These are phyloP conservation scores for Didymodactylos carnosus DNA, from an alignment of 2,888 invertebrate genomes.

Conservation along the genomic window DNA sequence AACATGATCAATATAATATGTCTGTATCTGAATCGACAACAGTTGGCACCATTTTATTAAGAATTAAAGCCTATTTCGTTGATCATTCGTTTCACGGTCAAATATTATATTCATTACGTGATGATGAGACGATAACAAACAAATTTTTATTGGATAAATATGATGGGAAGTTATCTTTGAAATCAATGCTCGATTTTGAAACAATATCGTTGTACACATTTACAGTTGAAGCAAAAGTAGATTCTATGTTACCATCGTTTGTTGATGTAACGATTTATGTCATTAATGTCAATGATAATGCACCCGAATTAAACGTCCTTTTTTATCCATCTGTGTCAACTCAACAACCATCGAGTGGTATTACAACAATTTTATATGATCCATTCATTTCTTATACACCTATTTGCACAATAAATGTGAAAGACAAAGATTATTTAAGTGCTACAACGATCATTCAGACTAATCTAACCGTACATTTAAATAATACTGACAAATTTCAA, in stretches of 20 bases:
- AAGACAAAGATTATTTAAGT: neutral
- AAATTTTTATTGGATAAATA: no score
- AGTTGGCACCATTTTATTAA: no score
- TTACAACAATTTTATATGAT: neutral
- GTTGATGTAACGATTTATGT: neutral
- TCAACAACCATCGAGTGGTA: no score
- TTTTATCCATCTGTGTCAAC: neutral
- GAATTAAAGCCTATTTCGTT: no score
- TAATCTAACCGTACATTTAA: neutral
- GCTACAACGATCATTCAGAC: no score
- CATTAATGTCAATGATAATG: neutral
- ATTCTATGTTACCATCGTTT: neutral
- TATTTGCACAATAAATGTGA: neutral
- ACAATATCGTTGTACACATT: neutral
- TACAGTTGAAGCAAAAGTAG: neutral
- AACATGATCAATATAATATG: no score
- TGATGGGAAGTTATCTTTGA: no score
- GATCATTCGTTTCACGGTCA: no score
- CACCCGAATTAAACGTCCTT: neutral
- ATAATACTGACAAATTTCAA: neutral
- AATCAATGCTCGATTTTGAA: no score
- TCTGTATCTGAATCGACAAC: no score
- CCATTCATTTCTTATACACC: neutral
- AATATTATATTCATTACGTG: no score
- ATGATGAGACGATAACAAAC: no score